Conservation (phyloP, 2,888 invertebrate genomes). For the Petrolisthes cinctipes region DNA sequence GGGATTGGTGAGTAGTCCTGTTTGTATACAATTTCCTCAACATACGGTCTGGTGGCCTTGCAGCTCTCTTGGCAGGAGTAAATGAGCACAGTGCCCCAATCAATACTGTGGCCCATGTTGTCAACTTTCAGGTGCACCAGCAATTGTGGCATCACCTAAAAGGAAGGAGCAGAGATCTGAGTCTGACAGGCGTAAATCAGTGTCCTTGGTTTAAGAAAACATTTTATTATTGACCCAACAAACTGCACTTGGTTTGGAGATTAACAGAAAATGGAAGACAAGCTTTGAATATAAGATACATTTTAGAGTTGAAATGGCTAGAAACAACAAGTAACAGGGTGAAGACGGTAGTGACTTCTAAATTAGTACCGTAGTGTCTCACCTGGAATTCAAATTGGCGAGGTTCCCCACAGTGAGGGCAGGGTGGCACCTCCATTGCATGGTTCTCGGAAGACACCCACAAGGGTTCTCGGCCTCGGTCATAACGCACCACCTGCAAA, state of each 20-base stretch:
- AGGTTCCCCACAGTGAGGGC: constrained; percentile 80
- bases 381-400: constrained; percentile 93
- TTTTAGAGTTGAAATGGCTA: no score
- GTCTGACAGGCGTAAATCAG: not conserved
- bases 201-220: no score
- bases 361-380: constrained; percentile 64
- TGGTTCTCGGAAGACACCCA: constrained; percentile 80
- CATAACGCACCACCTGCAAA: constrained; percentile 85
- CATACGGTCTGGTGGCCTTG: constrained; percentile 64
- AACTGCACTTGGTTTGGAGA: not conserved
- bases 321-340: no score
- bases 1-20: constrained; percentile 60
- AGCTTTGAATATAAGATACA: no score
- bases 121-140: constrained; percentile 79
- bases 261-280: no score
- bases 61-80: constrained; percentile 90
- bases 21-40: constrained; percentile 54
- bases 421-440: constrained; percentile 78
- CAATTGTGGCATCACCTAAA: constrained; percentile 86
- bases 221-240: no score
- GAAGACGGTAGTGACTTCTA: no score
- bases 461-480: constrained; percentile 83
- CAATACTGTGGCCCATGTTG: constrained; percentile 76
- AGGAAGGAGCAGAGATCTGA: not conserved
- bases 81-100: constrained; percentile 90